phyloP scores from a whole-genome alignment of 2,888 invertebrate species.

The Seira musarum region DNA sequence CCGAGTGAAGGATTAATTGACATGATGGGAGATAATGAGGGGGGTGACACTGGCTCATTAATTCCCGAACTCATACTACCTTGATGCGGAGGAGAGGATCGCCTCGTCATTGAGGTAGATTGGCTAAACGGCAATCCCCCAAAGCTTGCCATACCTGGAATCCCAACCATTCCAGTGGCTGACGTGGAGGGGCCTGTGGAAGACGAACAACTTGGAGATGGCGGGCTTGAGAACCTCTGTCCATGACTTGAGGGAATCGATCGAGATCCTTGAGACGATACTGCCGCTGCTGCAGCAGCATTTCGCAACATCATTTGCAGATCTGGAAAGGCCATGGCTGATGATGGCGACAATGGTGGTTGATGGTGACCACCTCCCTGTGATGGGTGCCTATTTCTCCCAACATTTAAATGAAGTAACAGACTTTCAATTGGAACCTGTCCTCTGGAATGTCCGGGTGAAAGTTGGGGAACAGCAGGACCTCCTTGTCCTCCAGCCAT shows the following conservation, averaged over 20 bases:
- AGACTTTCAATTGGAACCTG: conserved; percentile 51
- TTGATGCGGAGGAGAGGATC: conserved; percentile 8
- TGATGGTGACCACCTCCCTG: conserved; percentile 28
- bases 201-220: conserved; percentile 31
- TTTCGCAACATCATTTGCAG: conserved; percentile 42
- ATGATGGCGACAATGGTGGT: conserved; percentile 35
- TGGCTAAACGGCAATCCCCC: conserved; percentile 24
- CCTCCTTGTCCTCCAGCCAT: conserved; percentile 17
- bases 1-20: conserved; percentile 26
- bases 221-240: conserved; percentile 28
- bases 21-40: conserved; percentile 38
- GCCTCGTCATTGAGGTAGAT: background rate
- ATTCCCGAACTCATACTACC: background rate
- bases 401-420: conserved; percentile 42
- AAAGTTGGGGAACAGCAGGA: conserved; percentile 27
- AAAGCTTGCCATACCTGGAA: conserved; percentile 33
- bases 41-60: conserved; percentile 10
- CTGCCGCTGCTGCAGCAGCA: conserved; percentile 31
- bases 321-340: conserved; percentile 38
- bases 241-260: conserved; percentile 17
- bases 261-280: conserved; percentile 23
- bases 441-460: conserved; percentile 47
- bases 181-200: conserved; percentile 14
- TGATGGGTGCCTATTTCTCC: conserved; percentile 40
- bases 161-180: conserved; percentile 12